Conservation (phyloP, 2,888 invertebrate species). For the Stenurella melanura region DNA sequence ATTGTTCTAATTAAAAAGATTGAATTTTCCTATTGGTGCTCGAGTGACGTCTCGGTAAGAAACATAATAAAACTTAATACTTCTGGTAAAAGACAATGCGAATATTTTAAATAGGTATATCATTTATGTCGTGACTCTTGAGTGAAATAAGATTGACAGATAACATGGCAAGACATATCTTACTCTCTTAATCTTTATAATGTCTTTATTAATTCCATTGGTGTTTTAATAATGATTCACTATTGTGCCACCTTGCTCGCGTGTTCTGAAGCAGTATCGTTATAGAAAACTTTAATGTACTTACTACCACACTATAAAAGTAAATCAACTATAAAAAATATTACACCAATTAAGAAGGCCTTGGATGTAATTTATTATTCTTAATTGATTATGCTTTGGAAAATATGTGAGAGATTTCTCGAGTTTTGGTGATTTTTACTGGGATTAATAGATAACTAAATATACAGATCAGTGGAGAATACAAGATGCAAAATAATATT, state of each 20-base stretch:
- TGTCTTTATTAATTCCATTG: slow-evolving; percentile 31
- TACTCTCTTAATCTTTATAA: slow-evolving; percentile 17
- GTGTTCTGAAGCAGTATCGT: slow-evolving; percentile 29
- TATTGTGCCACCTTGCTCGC: slow-evolving; percentile 24
- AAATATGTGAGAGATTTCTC: slow-evolving; percentile 1
- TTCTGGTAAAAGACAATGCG: not conserved
- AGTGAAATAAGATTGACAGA: slow-evolving; percentile 16
- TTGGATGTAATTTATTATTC: slow-evolving; percentile 45
- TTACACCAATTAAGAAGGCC: slow-evolving; percentile 46
- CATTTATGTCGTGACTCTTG: not conserved
- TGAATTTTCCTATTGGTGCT: not conserved
- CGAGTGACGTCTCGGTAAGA: not conserved
- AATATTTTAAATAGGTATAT: slow-evolving; percentile 26
- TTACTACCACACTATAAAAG: slow-evolving; percentile 41
- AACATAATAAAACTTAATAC: slow-evolving; percentile 19
- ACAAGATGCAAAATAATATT: no score
- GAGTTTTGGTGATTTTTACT: not conserved
- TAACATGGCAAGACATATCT: slow-evolving; percentile 14
- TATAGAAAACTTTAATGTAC: slow-evolving; percentile 11
- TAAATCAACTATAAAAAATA: slow-evolving; percentile 48
- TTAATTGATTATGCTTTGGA: slow-evolving; percentile 26
- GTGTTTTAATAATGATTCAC: slow-evolving; percentile 19
- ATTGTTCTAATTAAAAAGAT: not conserved
- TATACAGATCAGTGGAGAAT: no score
- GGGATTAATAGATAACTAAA: no score